A percentile compares a stretch with the other conserved stretches of the same genome.
These are phyloP conservation scores for Pristionchus mayeri DNA, from an alignment of 2,888 invertebrate species.

Conservation along the genomic window DNA sequence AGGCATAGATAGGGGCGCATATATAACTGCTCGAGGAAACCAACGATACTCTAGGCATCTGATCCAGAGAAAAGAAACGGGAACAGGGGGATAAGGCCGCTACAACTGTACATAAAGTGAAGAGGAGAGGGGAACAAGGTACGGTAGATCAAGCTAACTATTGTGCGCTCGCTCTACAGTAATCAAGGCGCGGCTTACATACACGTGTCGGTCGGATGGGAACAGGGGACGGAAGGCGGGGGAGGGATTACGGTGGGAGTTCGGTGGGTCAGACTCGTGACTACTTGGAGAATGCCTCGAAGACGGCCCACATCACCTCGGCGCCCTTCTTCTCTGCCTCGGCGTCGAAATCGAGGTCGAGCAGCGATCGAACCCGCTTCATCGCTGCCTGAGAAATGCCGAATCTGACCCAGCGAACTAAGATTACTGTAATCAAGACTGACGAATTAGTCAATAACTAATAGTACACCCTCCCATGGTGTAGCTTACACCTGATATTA, in stretches of 20 bases:
- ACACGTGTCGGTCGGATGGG: neutral
- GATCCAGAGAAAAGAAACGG: neutral
- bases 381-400: slow-evolving; percentile 84
- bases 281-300: slow-evolving; percentile 98
- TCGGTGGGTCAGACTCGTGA: slow-evolving; percentile 36
- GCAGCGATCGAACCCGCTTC: slow-evolving; percentile 93
- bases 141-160: neutral
- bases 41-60: neutral
- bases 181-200: slow-evolving; percentile 9
- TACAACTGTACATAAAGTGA: slow-evolving; percentile 13
- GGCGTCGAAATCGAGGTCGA: slow-evolving; percentile 96
- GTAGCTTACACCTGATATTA: too few relatives aligned
- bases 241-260: neutral
- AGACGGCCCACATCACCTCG: slow-evolving; percentile 98
- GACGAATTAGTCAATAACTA: too few relatives aligned
- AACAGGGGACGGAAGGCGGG: neutral
- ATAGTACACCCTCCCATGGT: too few relatives aligned
- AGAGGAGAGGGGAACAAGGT: too few relatives aligned
- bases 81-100: too few relatives aligned
- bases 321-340: slow-evolving; percentile 86
- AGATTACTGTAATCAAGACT: too few relatives aligned
- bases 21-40: neutral
- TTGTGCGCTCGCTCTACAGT: neutral
- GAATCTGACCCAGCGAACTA: neutral
- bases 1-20: neutral